These are phyloP conservation scores for Heliconius hermathena DNA, from an alignment of 1,140 invertebrate genomes.

Conservation along the genomic window DNA sequence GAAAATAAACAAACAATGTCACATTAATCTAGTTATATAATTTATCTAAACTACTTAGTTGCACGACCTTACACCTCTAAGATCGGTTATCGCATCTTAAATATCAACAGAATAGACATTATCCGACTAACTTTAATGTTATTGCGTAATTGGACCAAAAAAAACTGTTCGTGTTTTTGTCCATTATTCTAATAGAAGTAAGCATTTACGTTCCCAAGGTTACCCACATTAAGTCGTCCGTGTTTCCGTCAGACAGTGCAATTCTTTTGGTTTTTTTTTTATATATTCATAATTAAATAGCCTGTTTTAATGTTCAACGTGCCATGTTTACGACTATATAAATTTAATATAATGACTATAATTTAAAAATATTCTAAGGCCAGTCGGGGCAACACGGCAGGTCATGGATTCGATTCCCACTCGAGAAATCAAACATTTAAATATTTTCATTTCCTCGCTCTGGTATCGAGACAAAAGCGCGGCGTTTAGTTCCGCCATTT, in stretches of 20 bases:
- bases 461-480: too few species aligned
- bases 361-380: neutral
- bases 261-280: conserved; percentile 23
- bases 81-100: conserved; percentile 43
- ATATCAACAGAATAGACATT: conserved; percentile 31
- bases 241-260: conserved; percentile 51
- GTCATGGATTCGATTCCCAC: neutral
- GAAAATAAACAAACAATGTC: conserved; percentile 31
- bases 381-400: too few species aligned
- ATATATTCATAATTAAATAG: neutral
- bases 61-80: conserved; percentile 37
- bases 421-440: too few species aligned
- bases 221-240: conserved; percentile 68
- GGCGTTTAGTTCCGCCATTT: too few species aligned
- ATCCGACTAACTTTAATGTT: conserved; percentile 22
- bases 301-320: neutral
- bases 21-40: conserved; percentile 25
- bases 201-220: conserved; percentile 72
- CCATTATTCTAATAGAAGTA: conserved; percentile 64
- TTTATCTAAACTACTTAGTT: conserved; percentile 18
- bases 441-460: too few species aligned
- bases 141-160: conserved; percentile 52
- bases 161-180: conserved; percentile 56
- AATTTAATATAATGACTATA: neutral
- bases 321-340: neutral